phyloP scores from a whole-genome alignment of 2,888 invertebrate genomes.

The Tyria jacobaeae region DNA sequence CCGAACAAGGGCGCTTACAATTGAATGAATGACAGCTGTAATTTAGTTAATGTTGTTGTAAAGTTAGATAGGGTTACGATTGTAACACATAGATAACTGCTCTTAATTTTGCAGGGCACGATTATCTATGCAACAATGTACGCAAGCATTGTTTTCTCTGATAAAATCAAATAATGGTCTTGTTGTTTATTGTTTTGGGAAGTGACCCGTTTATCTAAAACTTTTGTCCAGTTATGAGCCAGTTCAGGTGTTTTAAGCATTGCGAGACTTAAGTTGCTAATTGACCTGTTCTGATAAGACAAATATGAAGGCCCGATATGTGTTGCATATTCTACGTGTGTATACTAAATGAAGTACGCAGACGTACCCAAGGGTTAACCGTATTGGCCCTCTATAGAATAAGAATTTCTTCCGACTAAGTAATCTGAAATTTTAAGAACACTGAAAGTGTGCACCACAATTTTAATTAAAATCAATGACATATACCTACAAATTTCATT shows the following conservation, averaged over 20 bases:
- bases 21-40: conserved; percentile 52
- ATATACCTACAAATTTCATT: background rate
- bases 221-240: background rate
- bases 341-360: no score
- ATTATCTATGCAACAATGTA: conserved; percentile 31
- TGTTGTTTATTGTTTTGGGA: conserved; percentile 13
- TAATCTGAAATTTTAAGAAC: no score
- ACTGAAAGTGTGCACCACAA: no score
- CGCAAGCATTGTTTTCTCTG: conserved; percentile 38
- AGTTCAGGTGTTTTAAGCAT: no score
- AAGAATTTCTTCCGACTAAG: no score
- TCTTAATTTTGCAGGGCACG: conserved; percentile 54
- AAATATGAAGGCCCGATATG: no score
- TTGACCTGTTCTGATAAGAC: no score
- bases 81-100: conserved; percentile 62
- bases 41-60: conserved; percentile 54
- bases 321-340: no score
- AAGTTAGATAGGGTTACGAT: conserved; percentile 53
- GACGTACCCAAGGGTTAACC: no score
- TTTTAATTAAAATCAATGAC: no score
- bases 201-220: conserved; percentile 3
- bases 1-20: conserved; percentile 50
- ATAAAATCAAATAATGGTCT: conserved; percentile 41
- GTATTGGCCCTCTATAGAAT: no score
- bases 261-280: no score